Evolutionary conservation across 2,888 invertebrate genomes (phyloP).

Genomic region (Stegophylla sp.): DNA sequence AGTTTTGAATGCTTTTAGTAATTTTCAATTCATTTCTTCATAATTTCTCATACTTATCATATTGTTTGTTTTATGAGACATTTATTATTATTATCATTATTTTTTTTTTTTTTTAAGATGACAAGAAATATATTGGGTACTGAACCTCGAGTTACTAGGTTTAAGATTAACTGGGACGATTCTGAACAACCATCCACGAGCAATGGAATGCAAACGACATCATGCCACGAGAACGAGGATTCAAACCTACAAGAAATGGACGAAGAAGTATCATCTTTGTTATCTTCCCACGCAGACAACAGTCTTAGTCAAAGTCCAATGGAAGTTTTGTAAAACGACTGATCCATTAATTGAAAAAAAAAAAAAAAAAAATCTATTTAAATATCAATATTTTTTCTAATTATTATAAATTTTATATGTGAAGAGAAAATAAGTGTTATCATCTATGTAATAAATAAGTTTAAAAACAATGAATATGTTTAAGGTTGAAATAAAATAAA

Average conservation of each 20-base stretch:
- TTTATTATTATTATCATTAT: no score
- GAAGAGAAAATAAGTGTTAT: not conserved
- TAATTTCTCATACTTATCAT: no score
- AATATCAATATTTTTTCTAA: constrained; percentile 35
- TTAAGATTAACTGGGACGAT: constrained; percentile 97
- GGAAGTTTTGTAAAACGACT: constrained; percentile 61
- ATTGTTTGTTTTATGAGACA: no score
- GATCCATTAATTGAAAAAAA: no score
- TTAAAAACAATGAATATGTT: constrained; percentile 13
- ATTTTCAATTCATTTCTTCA: no score
- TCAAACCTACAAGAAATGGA: constrained; percentile 61
- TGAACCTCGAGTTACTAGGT: constrained; percentile 92
- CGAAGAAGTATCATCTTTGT: constrained; percentile 56
- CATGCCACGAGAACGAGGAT: constrained; percentile 95
- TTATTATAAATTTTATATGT: constrained; percentile 29
- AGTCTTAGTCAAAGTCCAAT: constrained; percentile 62
- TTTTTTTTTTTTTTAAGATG: constrained; percentile 65
- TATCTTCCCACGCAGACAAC: constrained; percentile 61
- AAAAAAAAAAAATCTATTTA: constrained; percentile 11
- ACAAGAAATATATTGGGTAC: constrained; percentile 83
- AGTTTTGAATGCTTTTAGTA: no score
- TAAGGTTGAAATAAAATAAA: constrained; percentile 19
- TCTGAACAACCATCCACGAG: constrained; percentile 61
- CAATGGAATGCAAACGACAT: constrained; percentile 71
- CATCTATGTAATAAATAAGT: constrained; percentile 31